phyloP scores from a whole-genome alignment of 2,888 invertebrate species.

The Hetaerina titia region DNA sequence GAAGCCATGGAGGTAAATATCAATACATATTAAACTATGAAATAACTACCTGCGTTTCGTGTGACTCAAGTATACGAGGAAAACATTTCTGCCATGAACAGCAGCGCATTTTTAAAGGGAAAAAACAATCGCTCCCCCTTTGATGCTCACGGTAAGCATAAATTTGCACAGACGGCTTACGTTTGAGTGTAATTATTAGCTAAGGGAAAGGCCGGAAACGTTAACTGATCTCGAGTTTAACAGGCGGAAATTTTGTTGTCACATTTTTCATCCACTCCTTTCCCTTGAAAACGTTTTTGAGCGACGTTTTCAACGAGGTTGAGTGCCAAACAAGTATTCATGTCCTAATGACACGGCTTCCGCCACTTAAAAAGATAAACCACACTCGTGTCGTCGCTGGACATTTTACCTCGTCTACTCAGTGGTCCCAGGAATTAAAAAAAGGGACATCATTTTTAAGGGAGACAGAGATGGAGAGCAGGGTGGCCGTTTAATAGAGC shows the following conservation, averaged over 20 bases:
- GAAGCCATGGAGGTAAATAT: no score
- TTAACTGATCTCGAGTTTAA: background rate
- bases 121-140: no score
- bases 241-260: slow-evolving; percentile 29
- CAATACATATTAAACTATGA: no score
- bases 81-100: no score
- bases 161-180: background rate
- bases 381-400: slow-evolving; percentile 16
- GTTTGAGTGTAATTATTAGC: background rate
- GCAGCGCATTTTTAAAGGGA: no score
- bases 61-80: no score
- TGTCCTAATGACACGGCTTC: slow-evolving; percentile 55
- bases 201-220: background rate
- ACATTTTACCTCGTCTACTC: background rate
- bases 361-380: slow-evolving; percentile 25
- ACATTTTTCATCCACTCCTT: background rate
- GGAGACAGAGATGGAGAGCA: background rate
- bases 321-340: background rate
- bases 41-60: no score
- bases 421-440: background rate
- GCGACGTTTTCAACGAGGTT: slow-evolving; percentile 22
- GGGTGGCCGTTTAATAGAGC: background rate
- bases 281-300: background rate
- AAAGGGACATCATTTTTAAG: background rate
- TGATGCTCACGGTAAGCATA: background rate